These are phyloP conservation scores for Phyllotis vaccarum DNA, from an alignment of 2,797 vertebrate genomes.

Conservation along the genomic window DNA sequence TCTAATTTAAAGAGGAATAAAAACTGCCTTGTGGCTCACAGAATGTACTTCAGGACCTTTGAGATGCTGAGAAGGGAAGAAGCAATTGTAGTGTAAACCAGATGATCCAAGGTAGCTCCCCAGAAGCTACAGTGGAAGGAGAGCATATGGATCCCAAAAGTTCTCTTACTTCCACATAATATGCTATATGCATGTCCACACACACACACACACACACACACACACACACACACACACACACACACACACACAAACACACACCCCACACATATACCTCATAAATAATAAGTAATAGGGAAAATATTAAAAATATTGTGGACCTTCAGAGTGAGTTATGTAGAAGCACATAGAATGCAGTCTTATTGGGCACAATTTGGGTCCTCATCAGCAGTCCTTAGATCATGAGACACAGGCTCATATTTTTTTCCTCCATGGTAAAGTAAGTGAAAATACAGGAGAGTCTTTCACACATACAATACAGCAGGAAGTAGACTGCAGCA, in stretches of 20 bases:
- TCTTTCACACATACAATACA: neutral
- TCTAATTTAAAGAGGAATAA: constrained; percentile 13
- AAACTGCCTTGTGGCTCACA: neutral
- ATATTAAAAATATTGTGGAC: neutral
- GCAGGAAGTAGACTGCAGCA: neutral
- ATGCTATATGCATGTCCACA: neutral
- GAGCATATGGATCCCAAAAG: neutral
- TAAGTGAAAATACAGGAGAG: neutral
- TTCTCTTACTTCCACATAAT: neutral
- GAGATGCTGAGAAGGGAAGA: neutral
- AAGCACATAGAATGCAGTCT: neutral
- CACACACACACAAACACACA: neutral
- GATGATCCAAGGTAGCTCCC: neutral
- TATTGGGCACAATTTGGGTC: neutral
- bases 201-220: too few species aligned
- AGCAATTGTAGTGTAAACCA: neutral
- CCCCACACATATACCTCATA: neutral
- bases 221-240: neutral
- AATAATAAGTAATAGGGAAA: neutral
- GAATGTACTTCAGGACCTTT: neutral
- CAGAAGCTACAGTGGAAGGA: neutral
- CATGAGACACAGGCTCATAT: neutral
- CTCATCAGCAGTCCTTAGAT: neutral
- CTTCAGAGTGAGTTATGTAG: neutral
- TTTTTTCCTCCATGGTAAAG: neutral